Conservation (phyloP, 2,888 invertebrate species). For the Camptogramma bilineatum region DNA sequence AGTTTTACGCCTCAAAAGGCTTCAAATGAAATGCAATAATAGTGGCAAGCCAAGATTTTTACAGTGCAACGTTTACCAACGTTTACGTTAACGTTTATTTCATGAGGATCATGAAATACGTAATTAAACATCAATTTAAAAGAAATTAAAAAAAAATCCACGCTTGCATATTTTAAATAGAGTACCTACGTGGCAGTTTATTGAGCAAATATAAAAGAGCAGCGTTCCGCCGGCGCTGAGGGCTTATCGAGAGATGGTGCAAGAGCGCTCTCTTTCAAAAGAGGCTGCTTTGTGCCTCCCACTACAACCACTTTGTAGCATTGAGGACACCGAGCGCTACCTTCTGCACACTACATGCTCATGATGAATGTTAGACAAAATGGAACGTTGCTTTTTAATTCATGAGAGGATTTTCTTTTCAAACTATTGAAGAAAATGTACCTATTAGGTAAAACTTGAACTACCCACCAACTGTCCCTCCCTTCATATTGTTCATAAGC, state of each 20-base stretch:
- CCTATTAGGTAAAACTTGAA: too few species aligned
- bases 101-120: not conserved
- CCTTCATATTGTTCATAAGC: not conserved
- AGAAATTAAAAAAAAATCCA: not conserved
- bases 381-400: not conserved
- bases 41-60: too few species aligned
- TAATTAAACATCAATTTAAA: not conserved
- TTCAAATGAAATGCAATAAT: too few species aligned
- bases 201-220: slow-evolving; percentile 61
- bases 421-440: too few species aligned
- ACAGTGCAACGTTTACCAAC: too few species aligned
- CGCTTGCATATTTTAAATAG: slow-evolving; percentile 45
- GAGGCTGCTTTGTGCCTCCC: slow-evolving; percentile 75
- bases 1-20: too few species aligned
- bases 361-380: slow-evolving; percentile 7
- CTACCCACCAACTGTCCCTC: too few species aligned
- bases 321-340: slow-evolving; percentile 52
- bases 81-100: too few species aligned
- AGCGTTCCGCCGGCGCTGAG: slow-evolving; percentile 51
- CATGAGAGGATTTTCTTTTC: not conserved
- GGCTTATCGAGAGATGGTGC: slow-evolving; percentile 74
- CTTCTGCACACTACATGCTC: slow-evolving; percentile 25
- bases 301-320: slow-evolving; percentile 68
- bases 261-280: slow-evolving; percentile 72
- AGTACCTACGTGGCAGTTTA: slow-evolving; percentile 51